phyloP scores from a whole-genome alignment of 2,888 invertebrate genomes.

The Chloroclysta siterata region DNA sequence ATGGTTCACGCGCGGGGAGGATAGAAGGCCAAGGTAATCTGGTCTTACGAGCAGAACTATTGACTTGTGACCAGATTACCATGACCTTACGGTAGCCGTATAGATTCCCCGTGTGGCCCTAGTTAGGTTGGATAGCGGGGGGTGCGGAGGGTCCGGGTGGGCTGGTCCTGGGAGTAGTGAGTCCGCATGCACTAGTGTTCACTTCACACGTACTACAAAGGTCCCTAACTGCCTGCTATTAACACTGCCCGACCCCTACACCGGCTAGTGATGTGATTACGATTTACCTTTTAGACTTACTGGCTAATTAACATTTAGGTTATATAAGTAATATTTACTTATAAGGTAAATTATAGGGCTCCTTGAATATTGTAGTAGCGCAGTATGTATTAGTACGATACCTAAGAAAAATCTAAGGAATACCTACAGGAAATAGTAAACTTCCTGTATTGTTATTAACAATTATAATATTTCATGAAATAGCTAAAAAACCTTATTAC shows the following conservation, averaged over 20 bases:
- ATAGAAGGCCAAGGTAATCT: constrained; percentile 9
- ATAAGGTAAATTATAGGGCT: no score
- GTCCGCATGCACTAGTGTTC: constrained; percentile 73
- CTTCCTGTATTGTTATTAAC: no score
- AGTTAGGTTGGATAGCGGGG: constrained; percentile 23
- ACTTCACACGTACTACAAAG: constrained; percentile 83
- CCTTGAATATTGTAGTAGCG: no score
- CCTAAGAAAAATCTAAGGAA: no score
- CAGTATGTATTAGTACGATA: no score
- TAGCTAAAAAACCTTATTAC: no score
- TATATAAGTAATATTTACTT: no score
- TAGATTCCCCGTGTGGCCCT: neutral
- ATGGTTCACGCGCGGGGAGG: constrained; percentile 4
- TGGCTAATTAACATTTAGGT: constrained; percentile 14
- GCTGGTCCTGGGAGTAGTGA: constrained; percentile 49
- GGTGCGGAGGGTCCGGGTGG: constrained; percentile 40
- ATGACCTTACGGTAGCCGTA: constrained; percentile 44
- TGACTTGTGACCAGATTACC: constrained; percentile 48
- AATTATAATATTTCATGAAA: no score
- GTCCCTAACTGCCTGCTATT: constrained; percentile 83
- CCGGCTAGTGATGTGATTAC: constrained; percentile 60
- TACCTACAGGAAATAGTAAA: no score
- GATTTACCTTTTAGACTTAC: constrained; percentile 7
- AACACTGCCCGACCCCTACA: constrained; percentile 71
- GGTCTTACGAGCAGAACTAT: constrained; percentile 38